phyloP scores from a whole-genome alignment of 2,888 invertebrate species.

The Melinaea menophilus region DNA sequence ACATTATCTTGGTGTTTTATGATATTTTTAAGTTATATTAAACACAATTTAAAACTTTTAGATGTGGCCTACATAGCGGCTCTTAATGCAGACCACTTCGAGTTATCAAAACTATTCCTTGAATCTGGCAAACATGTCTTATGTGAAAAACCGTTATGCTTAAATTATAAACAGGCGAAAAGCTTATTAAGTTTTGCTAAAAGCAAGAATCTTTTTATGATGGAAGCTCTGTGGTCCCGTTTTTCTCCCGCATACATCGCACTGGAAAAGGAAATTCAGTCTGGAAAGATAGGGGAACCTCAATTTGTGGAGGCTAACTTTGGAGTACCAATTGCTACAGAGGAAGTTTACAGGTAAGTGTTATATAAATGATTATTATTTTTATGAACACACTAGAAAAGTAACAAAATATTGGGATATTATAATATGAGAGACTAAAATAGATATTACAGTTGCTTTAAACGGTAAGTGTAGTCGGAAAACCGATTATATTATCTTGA shows the following conservation, averaged over 20 bases:
- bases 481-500: too few relatives aligned
- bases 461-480: too few relatives aligned
- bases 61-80: conserved; percentile 92
- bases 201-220: conserved; percentile 85
- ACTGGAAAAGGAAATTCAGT: conserved; percentile 81
- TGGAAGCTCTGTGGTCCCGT: conserved; percentile 95
- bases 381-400: too few relatives aligned
- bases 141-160: conserved; percentile 93
- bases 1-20: too few relatives aligned
- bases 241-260: conserved; percentile 87
- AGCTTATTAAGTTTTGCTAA: conserved; percentile 83
- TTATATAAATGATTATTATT: too few relatives aligned
- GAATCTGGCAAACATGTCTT: conserved; percentile 90
- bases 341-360: conserved; percentile 51
- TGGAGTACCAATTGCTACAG: conserved; percentile 76
- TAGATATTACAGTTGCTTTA: too few relatives aligned
- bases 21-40: too few relatives aligned
- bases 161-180: conserved; percentile 86
- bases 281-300: conserved; percentile 84
- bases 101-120: conserved; percentile 84
- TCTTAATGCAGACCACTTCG: conserved; percentile 86
- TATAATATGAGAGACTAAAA: too few relatives aligned
- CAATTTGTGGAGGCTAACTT: conserved; percentile 82
- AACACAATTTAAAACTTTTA: conserved; percentile 50
- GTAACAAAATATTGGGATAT: too few relatives aligned